Base-by-base conservation (phyloP, 2,888 invertebrate species). In the Microchrysa polita region DNA sequence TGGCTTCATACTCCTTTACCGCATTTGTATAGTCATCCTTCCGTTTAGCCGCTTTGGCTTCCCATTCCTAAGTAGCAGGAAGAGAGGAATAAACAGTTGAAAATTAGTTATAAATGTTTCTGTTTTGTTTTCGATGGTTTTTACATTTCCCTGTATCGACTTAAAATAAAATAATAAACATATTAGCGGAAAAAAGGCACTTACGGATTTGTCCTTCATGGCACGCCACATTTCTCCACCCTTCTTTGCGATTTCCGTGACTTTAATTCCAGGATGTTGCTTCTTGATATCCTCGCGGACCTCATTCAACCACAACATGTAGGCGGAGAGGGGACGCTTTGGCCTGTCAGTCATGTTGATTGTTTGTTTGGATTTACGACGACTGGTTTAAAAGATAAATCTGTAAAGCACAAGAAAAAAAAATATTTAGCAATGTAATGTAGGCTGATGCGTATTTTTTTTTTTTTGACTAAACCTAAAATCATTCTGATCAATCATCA, bases 151-250 rank as follows among this genome's bases (percentile, higher is more conserved):
- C n/a, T n/a, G n/a, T n/a, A n/a, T n/a, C n/a, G n/a, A n/a, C n/a
- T n/a, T n/a, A n/a, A n/a, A n/a, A n/a, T n/a, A n/a, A n/a, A n/a
- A n/a, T n/a, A n/a, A n/a, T n/a, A n/a, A n/a, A n/a, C n/a, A n/a
- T n/a, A n/a, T n/a, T n/a, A n/a, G n/a, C n/a, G 12, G 12, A 42
- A 9, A 12, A 48, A 12, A 48, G 12, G 48, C 2, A 86, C 90
- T 87, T 86, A 93, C 93, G 77, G 91, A 89, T 86, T 95, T 96
- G 81, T 94, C 93, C 80, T 91, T 91, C 82, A 97, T 86, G 75
- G 90, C 90, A 81, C 93, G 93, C 98, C 98, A 98, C 86, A 95
- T 86, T 87, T 97, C 96, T 60, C 97, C 97, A 75, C 92, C 97
- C 82, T 93, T 95, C 86, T 95, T 97, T 34, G 96, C 92, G 73